A percentile compares a stretch with the other conserved stretches of the same genome.
Evolutionary conservation across 2,113 vertebrate genomes (phyloP).

Genomic region (human): GRCh38 chr21:41495001-41495500

Average conservation of each 20-base stretch:
- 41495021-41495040: too few relatives aligned
- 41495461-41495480: too few relatives aligned
- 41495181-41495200: neutral
- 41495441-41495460: too few relatives aligned
- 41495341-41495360: neutral
- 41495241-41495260: slow-evolving; percentile 87
- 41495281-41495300: slow-evolving; percentile 82
- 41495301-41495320: slow-evolving; percentile 85
- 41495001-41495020: too few relatives aligned
- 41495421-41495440: too few relatives aligned
- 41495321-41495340: slow-evolving; percentile 89
- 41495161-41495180: neutral
- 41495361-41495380: too few relatives aligned
- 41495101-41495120: fast-evolving
- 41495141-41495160: fast-evolving
- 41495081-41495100: too few relatives aligned
- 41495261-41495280: slow-evolving; percentile 85
- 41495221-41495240: slow-evolving; percentile 65
- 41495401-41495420: too few relatives aligned
- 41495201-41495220: neutral
- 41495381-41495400: too few relatives aligned
- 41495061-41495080: too few relatives aligned
- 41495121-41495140: fast-evolving
- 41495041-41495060: too few relatives aligned
- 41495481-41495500: too few relatives aligned